Conservation (phyloP, 1,140 invertebrate genomes). For the Agrilus planipennis region DNA sequence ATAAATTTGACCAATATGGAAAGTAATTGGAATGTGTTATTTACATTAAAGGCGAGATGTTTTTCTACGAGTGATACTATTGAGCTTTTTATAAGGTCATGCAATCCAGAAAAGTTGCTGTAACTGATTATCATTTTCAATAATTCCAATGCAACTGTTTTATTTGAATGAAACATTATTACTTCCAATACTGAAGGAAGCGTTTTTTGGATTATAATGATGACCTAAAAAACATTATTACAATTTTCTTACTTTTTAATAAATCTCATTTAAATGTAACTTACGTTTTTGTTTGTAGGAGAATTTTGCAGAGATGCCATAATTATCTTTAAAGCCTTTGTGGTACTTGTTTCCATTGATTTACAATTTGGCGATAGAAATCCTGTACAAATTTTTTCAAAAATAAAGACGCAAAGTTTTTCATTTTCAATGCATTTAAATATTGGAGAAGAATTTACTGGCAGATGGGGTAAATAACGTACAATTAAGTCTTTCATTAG, state of each 20-base stretch:
- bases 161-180: slow-evolving; percentile 23
- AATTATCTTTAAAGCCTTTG: slow-evolving; percentile 25
- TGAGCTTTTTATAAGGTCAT: slow-evolving; percentile 12
- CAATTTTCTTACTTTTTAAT: no score
- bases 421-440: slow-evolving; percentile 16
- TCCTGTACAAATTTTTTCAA: slow-evolving; percentile 22
- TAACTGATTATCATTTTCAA: slow-evolving; percentile 18
- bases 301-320: slow-evolving; percentile 17
- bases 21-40: slow-evolving; percentile 27
- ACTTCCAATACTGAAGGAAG: slow-evolving; percentile 25
- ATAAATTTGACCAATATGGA: slow-evolving; percentile 22
- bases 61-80: slow-evolving; percentile 20
- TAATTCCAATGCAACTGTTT: slow-evolving; percentile 17
- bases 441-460: slow-evolving; percentile 21
- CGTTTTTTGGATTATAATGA: slow-evolving; percentile 19
- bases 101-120: slow-evolving; percentile 15
- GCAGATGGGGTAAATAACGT: slow-evolving; percentile 25
- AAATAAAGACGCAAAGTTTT: slow-evolving; percentile 13
- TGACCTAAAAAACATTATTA: no score
- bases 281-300: slow-evolving; percentile 1
- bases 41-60: slow-evolving; percentile 26
- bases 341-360: slow-evolving; percentile 21
- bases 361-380: slow-evolving; percentile 21
- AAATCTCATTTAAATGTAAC: no score
- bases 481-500: slow-evolving; percentile 24